These are phyloP conservation scores for Astatotilapia flaviijosephi DNA, from an alignment of 2,113 vertebrate genomes.

Conservation along the genomic window DNA sequence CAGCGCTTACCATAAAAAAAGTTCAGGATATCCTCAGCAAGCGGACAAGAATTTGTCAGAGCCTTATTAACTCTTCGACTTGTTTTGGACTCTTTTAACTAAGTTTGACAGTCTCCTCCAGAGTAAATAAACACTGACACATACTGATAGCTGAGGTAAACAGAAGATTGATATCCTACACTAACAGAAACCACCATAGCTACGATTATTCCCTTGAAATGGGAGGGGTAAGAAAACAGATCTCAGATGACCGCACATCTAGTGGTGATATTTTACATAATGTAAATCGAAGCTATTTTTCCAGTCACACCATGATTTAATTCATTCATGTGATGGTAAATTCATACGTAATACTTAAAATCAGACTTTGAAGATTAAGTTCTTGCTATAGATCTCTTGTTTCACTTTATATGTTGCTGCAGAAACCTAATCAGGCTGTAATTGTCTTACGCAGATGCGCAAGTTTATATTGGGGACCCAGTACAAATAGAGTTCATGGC, in stretches of 20 bases:
- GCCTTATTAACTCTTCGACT: not conserved
- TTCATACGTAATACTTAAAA: not conserved
- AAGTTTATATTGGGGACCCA: not conserved
- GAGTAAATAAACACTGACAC: not conserved
- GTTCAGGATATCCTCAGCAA: not conserved
- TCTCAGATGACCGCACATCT: not conserved
- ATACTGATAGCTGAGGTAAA: not conserved
- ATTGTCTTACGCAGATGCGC: constrained; percentile 2
- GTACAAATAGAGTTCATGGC: constrained; percentile 28
- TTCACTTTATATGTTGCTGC: constrained; percentile 15
- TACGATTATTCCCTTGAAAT: not conserved
- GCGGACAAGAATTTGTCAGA: not conserved
- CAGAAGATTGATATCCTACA: not conserved
- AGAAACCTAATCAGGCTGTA: constrained; percentile 38
- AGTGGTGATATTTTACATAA: not conserved
- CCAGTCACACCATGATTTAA: not conserved
- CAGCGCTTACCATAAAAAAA: not conserved
- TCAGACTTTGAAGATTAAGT: not conserved
- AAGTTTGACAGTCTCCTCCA: not conserved
- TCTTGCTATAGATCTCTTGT: not conserved
- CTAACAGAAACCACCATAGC: not conserved
- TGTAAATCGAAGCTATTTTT: not conserved
- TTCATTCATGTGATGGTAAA: not conserved
- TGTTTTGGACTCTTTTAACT: not conserved
- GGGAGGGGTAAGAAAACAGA: not conserved